Base-by-base conservation (phyloP, 2,888 invertebrate genomes). In the Acronicta psi region DNA sequence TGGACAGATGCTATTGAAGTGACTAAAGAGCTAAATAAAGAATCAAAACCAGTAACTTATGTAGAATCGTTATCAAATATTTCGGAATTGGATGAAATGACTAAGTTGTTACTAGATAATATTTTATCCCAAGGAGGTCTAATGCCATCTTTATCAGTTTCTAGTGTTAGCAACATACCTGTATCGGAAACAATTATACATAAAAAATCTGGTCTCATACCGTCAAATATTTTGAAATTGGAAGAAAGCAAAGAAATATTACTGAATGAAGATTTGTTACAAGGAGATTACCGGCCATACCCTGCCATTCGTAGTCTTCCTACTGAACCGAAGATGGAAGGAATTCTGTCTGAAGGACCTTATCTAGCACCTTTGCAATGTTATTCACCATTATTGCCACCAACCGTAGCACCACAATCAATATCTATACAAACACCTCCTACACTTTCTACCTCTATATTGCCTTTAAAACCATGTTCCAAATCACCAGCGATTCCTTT, bases 51-150 rank as follows among this genome's bases (percentile, higher is more conserved):
- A 0, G 37, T 31, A 23, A 10, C 20, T 23, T 38, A 40, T 0
- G 38, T 52, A 31, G 20, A 52, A 47, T 40, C 68, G 36, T 43
- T 13, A 34, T 25, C 38, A n/a, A 42, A 43, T 7, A 46, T 34
- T 40, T 29, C 36, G 42, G 37, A 11, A 14, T 8, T 45, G 5
- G 52, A 68, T 10, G 17, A 46, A 1, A 25, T 18, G 0, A 7
- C n/a, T 9, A 13, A 34, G 23, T 2, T 4, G 10, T 13, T 25
- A 2, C 0, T n/a, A n/a, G 0, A 3, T 9, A 11, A 29, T 2
- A 29, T 11, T 11, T 11, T 29, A 29, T 11, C 29, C 0, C 9
- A 25, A 25, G 25, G 25, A 25, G 29, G 3, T 29, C 29, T 2
- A 29, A 29, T 0, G 29, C 29, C 29, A 3, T 29, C 29, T 29